phyloP scores from a whole-genome alignment of 2,113 vertebrate genomes.

The Callipepla squamata region DNA sequence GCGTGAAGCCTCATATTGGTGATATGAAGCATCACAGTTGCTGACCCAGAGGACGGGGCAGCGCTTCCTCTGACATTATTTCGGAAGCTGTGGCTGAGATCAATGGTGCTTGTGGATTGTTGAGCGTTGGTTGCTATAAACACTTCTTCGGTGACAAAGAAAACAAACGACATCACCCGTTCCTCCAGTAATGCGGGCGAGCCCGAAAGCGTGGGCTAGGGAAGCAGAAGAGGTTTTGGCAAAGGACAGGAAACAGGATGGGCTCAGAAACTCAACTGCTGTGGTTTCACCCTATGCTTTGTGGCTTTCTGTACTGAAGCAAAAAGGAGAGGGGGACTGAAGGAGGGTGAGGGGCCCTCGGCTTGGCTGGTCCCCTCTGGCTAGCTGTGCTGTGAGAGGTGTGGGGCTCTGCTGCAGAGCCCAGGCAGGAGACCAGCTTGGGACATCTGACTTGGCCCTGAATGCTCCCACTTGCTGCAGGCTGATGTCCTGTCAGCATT shows the following conservation, averaged over 20 bases:
- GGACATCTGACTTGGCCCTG: background rate
- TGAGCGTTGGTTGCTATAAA: slow-evolving; percentile 56
- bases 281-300: background rate
- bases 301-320: background rate
- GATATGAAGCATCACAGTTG: background rate
- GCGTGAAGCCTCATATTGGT: accelerated
- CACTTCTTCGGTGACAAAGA: slow-evolving; percentile 35
- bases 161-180: slow-evolving; percentile 7
- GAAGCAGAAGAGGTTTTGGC: slow-evolving; percentile 57
- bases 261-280: slow-evolving; percentile 7
- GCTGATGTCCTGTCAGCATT: background rate
- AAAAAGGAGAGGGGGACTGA: background rate
- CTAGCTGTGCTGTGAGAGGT: background rate
- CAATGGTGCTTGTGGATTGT: background rate
- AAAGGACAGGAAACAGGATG: background rate
- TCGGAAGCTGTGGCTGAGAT: slow-evolving; percentile 22
- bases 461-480: background rate
- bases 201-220: background rate
- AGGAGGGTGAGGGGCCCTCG: background rate
- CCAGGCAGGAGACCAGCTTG: background rate
- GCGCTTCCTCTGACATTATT: background rate
- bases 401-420: background rate
- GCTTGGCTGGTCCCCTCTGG: background rate
- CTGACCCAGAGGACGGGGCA: background rate
- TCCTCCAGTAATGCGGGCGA: slow-evolving; percentile 10